Base-by-base conservation (phyloP, 2,888 invertebrate species). In the Drosophila cracens region DNA sequence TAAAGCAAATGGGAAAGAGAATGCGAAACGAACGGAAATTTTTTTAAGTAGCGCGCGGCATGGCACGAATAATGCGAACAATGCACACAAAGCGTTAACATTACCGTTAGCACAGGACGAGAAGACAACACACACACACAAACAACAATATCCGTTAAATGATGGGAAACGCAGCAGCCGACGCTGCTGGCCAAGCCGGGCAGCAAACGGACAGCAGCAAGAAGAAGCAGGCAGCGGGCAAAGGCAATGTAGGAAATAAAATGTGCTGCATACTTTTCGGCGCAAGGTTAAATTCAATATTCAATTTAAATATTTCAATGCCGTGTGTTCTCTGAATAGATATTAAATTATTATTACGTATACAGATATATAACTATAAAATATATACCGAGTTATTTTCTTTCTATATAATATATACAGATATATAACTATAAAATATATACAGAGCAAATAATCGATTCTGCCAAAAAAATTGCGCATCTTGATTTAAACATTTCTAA, bases 31-130 rank as follows among this genome's bases (percentile, higher is more conserved):
- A 89, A 81, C 70, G 84, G 76, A 87, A 84, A 74, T 87, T 67
- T 87, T 74, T 76, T 67, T 72, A 84, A 87, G 86, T 82, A 71
- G 82, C 87, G 83, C 76, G 84, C 82, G 78, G 80, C 89, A 63
- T 79, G 79, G 72, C 73, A 89, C 79, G 72, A 74, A 78, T 77
- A 76, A 48, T 59, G 59, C 66, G 69, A 70, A 70, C 85, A 87
- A 88, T 82, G 87, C 85, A 82, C 75, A 82, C 74, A 82, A 84
- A 83, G 81, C 70, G 71, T 66, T 74, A 67, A 57, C 76, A 76
- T 78, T 78, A 78, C 74, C 74, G 60, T 62, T 49, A 62, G 54
- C 43, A 34, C 46, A 49, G 52, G 46, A 57, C 49, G 34, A 51
- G 51, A 51, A 31, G 51, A 51, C 16, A 51, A 43, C 36, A 62